Evolutionary conservation across 2,113 vertebrate species (phyloP).

Genomic region (Ploceus nigricollis): DNA sequence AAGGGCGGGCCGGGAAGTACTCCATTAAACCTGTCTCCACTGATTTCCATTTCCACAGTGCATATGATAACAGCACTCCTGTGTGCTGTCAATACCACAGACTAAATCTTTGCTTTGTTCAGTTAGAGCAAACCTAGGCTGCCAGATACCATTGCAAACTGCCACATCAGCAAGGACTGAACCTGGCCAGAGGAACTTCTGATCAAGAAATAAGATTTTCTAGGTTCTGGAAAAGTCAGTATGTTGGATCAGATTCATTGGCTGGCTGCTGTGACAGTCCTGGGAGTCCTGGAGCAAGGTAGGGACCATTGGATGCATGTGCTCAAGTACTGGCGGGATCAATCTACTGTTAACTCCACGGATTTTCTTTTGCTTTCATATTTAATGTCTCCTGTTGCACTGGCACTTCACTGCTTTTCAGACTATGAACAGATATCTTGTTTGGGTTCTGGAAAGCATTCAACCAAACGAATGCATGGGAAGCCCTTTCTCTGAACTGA

Average conservation of each 20-base stretch:
- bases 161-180: background rate
- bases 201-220: background rate
- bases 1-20: background rate
- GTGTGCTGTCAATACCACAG: background rate
- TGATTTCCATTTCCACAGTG: background rate
- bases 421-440: background rate
- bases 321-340: background rate
- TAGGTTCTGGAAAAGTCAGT: background rate
- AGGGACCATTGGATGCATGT: background rate
- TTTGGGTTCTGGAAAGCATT: background rate
- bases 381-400: background rate
- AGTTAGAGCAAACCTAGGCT: background rate
- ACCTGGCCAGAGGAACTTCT: background rate
- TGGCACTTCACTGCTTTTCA: background rate
- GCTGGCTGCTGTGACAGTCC: conserved; percentile 74
- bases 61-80: fast-evolving
- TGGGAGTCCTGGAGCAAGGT: conserved; percentile 85
- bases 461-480: background rate
- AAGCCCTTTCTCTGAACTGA: background rate
- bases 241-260: conserved; percentile 74
- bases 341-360: background rate
- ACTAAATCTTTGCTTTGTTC: background rate
- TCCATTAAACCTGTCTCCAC: background rate
- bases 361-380: background rate
- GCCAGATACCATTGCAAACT: fast-evolving